Conservation (phyloP, 2,113 vertebrate genomes). For the Scatophagus argus region DNA sequence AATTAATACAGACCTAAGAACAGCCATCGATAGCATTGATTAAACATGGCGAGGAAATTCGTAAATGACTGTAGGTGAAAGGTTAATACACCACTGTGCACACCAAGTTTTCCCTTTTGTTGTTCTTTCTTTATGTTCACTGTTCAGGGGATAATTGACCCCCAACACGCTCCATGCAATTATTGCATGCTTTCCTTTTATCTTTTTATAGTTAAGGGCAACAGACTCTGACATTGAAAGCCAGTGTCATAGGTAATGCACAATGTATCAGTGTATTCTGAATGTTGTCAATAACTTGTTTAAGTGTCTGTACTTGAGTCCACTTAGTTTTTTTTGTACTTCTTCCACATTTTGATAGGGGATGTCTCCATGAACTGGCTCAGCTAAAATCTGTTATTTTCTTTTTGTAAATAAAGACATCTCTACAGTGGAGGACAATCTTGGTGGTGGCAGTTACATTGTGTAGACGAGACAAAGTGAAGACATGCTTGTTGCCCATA, state of each 20-base stretch:
- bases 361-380: background rate
- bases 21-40: constrained; percentile 67
- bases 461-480: background rate
- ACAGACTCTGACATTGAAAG: constrained; percentile 9
- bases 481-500: background rate
- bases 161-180: constrained; percentile 34
- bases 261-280: constrained; percentile 6
- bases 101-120: constrained; percentile 19
- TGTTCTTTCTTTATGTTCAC: constrained; percentile 19
- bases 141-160: constrained; percentile 47
- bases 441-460: background rate
- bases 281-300: background rate
- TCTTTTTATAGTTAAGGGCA: constrained; percentile 6
- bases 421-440: background rate
- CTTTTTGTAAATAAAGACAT: background rate
- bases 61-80: constrained; percentile 69
- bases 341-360: background rate
- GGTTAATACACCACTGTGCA: constrained; percentile 63
- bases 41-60: constrained; percentile 60
- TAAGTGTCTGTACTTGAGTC: background rate
- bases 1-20: constrained; percentile 68
- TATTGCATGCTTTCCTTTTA: constrained; percentile 37
- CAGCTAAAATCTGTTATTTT: background rate
- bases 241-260: background rate
- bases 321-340: background rate